Percentiles rank a stretch among this genome's conserved stretches.
Conservation (phyloP, 2,888 invertebrate genomes). For the Xylota sylvarum region DNA sequence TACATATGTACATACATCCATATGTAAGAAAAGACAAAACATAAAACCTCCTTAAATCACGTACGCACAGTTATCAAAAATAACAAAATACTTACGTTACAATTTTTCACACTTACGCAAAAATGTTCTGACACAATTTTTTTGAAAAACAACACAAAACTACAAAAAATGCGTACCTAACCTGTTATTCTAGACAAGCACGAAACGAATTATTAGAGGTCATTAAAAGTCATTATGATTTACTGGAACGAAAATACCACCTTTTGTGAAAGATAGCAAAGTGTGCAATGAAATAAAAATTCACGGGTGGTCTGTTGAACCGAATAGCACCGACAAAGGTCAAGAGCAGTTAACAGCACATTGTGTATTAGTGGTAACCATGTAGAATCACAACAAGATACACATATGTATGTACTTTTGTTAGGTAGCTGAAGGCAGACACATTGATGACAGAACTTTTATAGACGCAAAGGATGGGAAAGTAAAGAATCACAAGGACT, state of each 20-base stretch:
- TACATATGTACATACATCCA: background rate
- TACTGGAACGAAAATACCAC: constrained; percentile 54
- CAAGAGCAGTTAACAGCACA: constrained; percentile 44
- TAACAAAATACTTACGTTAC: constrained; percentile 8
- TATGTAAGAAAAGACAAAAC: constrained; percentile 8
- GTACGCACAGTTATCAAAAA: constrained; percentile 12
- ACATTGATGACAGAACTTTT: background rate
- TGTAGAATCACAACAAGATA: background rate
- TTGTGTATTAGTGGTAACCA: constrained; percentile 7
- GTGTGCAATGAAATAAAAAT: constrained; percentile 42
- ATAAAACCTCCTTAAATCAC: constrained; percentile 7
- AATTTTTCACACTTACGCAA: background rate
- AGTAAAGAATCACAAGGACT: background rate
- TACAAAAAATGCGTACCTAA: constrained; percentile 3
- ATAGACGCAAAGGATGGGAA: constrained; percentile 22
- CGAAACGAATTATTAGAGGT: constrained; percentile 28
- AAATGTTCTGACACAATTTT: constrained; percentile 21
- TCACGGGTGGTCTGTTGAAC: constrained; percentile 57
- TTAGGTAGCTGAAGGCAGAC: background rate
- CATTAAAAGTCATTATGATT: constrained; percentile 49
- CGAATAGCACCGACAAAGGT: constrained; percentile 57
- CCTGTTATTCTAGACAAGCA: background rate
- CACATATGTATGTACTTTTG: background rate
- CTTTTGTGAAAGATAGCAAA: constrained; percentile 30
- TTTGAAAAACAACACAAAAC: background rate